Conservation (phyloP, 2,113 vertebrate genomes). For the Deroptyus accipitrinus region DNA sequence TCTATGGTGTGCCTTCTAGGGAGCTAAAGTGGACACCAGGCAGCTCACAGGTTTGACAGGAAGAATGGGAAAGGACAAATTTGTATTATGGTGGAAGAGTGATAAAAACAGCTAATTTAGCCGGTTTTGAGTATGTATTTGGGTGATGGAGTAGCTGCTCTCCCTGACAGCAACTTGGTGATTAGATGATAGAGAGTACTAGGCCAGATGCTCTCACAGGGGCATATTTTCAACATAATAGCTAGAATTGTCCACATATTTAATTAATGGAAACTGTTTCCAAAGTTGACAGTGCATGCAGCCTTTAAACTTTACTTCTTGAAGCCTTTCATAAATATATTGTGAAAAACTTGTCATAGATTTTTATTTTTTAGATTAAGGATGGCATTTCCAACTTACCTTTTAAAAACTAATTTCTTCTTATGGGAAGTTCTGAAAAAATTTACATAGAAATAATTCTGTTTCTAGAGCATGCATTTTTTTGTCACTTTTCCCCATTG, state of each 20-base stretch:
- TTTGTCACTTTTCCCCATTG: constrained; percentile 49
- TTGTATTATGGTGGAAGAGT: rapidly evolving
- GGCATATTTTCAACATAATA: not conserved
- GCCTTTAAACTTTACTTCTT: constrained; percentile 16
- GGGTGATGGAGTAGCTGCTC: not conserved
- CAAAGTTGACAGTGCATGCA: not conserved
- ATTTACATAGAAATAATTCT: constrained; percentile 34
- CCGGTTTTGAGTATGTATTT: not conserved
- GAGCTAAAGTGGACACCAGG: not conserved
- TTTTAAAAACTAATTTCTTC: constrained; percentile 31
- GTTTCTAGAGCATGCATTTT: constrained; percentile 34
- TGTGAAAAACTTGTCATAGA: not conserved
- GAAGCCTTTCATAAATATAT: not conserved
- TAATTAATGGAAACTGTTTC: constrained; percentile 12
- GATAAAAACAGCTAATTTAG: not conserved
- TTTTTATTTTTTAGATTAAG: not conserved
- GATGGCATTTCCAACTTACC: not conserved
- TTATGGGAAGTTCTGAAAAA: constrained; percentile 45
- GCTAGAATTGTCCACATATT: not conserved
- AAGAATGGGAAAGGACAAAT: not conserved
- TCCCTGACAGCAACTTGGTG: not conserved
- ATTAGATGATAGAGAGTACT: not conserved
- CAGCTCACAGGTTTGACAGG: not conserved
- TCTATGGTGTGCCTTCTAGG: not conserved
- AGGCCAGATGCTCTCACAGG: not conserved